Base-by-base conservation (phyloP, 2,888 invertebrate species). In the Tachina grossa region DNA sequence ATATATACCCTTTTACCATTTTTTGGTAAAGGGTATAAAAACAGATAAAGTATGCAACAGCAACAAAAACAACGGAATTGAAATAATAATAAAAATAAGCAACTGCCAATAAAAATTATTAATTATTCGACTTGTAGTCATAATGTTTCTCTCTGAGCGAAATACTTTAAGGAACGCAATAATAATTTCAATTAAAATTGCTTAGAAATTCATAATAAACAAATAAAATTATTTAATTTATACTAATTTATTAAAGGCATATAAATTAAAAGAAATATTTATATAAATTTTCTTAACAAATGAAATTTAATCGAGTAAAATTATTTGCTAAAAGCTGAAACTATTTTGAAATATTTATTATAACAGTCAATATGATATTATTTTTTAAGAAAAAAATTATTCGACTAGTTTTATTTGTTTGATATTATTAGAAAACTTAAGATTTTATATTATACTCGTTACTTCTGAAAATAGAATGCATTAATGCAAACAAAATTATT, bases 31-130 rank as follows among this genome's bases (percentile, higher is more conserved):
- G n/a, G n/a, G n/a, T n/a, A n/a, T n/a, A n/a, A 61, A 72, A 13
- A 49, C 45, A 72, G 22, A 45, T n/a, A 43, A 41, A 13, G 11
- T 31, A 53, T 53, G 14, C 19, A 63, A 55, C 19, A 13, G 13
- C 11, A 57, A 31, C 31, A 9, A 9, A 31, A 57, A 14, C 31
- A 61, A 43, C 6, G n/a, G 39, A 61, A 43, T 53, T 65, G 10
- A 55, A 66, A 76, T 41, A 65, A 71, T 63, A 72, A 71, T 63
- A 63, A 65, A 79, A 79, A 79, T 72, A 74, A 74, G 22, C 61
- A 69, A 81, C 68, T 81, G 68, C 81, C 61, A 81, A 82, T 82
- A 71, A 68, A 69, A 68, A 75, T 75, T 69, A 82, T 55, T 82
- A 82, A 82, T 75, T 69, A 68, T 81, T 75, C 51, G 47, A 53